Evolutionary conservation across 2,888 invertebrate genomes (phyloP), one percentile per base, ranked within the genome.

Genomic region (Hemistola chrysoprasaria): DNA sequence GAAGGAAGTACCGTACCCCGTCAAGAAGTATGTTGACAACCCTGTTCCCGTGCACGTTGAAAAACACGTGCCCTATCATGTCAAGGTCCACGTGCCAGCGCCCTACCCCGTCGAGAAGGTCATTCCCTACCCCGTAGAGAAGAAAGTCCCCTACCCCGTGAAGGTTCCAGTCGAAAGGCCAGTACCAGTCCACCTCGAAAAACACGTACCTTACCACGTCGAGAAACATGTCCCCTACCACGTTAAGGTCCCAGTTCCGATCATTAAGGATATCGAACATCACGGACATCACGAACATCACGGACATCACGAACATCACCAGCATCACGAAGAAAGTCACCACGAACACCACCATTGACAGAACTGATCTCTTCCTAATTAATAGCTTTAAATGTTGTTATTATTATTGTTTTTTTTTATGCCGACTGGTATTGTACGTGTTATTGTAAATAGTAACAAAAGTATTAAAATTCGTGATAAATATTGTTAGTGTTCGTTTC

Each of bases 31-130:
- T 30, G 90, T 92, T 22, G 92, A 94, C 28, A 90, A 92, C 63
- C 95, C 92, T 25, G 90, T 94, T 3, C 93, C 94, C 4, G 93
- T 93, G 8, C 93, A 93, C 47, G 94, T 95, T 1, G 94, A 94
- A 48, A 95, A 95, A 69, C 94, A 93, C 23, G 93, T 95, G 52
- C 95, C 95, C 16, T 92, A 92, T 59, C 90, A 90, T 31, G 94
- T 95, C 3, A 94, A 95, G 68, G 93, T 94, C 11, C 94, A 91
- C 6, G 91, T 92, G 22, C 93, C 94, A 8, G 91, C 90, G 5
- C 94, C 94, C 11, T 94, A 93, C 72, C 92, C 92, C 9, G 92
- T 93, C 0, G 91, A 92, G 61, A 92, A 92, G 64, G 87, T 92
- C 22, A 88, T 93, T 23, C 93, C 92, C 0, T 91, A 91, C 65